Percentiles rank a stretch among this genome's conserved stretches.
phyloP scores from a whole-genome alignment of 2,113 vertebrate species.

The Phalacrocorax brasilianus region DNA sequence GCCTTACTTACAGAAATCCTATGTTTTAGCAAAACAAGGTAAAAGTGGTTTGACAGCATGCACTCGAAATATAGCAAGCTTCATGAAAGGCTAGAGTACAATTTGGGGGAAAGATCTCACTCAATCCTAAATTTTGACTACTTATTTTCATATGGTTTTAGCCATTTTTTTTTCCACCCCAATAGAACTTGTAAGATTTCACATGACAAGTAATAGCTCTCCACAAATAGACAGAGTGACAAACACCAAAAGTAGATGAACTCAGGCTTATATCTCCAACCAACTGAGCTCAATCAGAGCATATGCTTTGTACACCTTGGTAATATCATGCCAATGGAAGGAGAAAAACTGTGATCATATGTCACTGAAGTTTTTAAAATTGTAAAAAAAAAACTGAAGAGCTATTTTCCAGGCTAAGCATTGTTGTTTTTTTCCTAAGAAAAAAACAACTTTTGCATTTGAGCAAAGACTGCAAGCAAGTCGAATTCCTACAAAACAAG shows the following conservation, averaged over 20 bases:
- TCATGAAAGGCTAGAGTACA: neutral
- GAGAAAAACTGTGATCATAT: neutral
- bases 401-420: neutral
- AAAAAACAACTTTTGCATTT: neutral
- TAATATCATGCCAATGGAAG: neutral
- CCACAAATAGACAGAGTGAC: neutral
- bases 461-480: neutral
- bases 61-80: neutral
- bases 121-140: neutral
- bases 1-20: neutral
- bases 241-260: neutral
- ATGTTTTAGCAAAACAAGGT: neutral
- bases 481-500: neutral
- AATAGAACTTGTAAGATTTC: neutral
- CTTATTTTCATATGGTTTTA: neutral
- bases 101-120: neutral
- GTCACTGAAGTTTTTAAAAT: neutral
- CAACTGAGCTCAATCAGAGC: neutral
- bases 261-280: neutral
- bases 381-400: neutral
- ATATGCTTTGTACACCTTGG: neutral
- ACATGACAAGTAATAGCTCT: neutral
- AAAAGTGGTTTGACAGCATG: neutral
- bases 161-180: neutral
- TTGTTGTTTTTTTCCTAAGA: neutral